A percentile compares a stretch with the other conserved stretches of the same genome.
Evolutionary conservation across 2,888 invertebrate species (phyloP).

Genomic region (Heliconius hortense): DNA sequence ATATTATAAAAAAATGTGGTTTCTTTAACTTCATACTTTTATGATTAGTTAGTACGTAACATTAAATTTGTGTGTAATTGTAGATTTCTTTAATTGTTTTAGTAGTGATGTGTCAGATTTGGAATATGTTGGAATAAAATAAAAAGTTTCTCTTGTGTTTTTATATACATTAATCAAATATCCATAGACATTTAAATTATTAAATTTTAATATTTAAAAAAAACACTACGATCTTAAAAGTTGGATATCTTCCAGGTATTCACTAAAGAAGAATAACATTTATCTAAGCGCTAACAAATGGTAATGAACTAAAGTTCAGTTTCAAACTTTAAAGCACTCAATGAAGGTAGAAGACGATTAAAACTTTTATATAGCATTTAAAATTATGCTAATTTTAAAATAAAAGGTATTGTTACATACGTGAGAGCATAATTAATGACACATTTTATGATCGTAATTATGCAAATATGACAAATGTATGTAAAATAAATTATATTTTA

Average conservation of each 20-base stretch:
- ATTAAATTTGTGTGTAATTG: not conserved
- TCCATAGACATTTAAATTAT: no score
- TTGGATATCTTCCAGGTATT: constrained; percentile 39
- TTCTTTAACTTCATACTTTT: no score
- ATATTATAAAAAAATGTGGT: no score
- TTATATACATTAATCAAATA: no score
- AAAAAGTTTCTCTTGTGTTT: not conserved
- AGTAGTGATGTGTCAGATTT: no score
- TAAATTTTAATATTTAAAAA: no score
- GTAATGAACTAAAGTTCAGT: constrained; percentile 39
- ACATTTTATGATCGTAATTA: not conserved
- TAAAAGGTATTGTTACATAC: not conserved
- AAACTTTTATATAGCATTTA: constrained; percentile 30
- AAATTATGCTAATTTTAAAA: constrained; percentile 7
- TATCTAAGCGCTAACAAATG: constrained; percentile 37
- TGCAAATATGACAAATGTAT: not conserved
- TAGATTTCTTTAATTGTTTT: not conserved
- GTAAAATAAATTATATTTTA: not conserved
- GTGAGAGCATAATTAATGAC: not conserved
- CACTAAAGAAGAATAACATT: constrained; percentile 41
- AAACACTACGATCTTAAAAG: not conserved
- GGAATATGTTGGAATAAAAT: not conserved
- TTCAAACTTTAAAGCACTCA: constrained; percentile 29
- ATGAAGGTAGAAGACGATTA: constrained; percentile 25
- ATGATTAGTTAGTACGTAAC: no score